A percentile compares a stretch with the other conserved stretches of the same genome.
phyloP scores from a whole-genome alignment of 1,140 invertebrate genomes.

The Drosophila sulfurigaster region DNA sequence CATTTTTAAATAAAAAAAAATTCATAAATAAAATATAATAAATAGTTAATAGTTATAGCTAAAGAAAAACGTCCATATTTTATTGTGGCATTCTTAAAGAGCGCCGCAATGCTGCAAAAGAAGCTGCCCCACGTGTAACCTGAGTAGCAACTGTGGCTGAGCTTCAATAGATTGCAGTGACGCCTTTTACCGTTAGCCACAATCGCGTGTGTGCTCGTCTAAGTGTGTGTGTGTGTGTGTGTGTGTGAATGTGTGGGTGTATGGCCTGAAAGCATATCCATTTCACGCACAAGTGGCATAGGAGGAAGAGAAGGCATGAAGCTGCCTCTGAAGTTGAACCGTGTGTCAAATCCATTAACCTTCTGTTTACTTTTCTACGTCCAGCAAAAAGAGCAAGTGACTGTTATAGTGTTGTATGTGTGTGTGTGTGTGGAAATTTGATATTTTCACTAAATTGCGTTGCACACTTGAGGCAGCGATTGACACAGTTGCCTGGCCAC shows the following conservation, averaged over 20 bases:
- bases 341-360: conserved; percentile 85
- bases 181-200: conserved; percentile 34
- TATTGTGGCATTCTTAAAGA: conserved; percentile 16
- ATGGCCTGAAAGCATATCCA: conserved; percentile 80
- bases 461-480: conserved; percentile 73
- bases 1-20: too few species aligned
- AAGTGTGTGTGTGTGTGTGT: conserved; percentile 22
- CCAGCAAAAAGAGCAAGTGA: conserved; percentile 58
- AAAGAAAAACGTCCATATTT: too few species aligned
- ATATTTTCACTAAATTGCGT: conserved; percentile 83
- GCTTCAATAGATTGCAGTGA: conserved; percentile 25
- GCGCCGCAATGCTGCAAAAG: conserved; percentile 22
- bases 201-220: conserved; percentile 10
- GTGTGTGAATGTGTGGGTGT: conserved; percentile 50
- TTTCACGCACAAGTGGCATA: conserved; percentile 78
- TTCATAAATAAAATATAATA: not conserved
- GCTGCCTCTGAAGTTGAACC: conserved; percentile 57
- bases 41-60: too few species aligned
- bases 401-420: conserved; percentile 25
- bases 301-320: not conserved
- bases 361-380: conserved; percentile 85
- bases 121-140: conserved; percentile 25
- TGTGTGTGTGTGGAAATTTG: conserved; percentile 70
- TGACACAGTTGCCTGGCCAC: conserved; percentile 45
- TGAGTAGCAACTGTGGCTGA: conserved; percentile 37